These are phyloP conservation scores for Phaethon lepturus DNA, from an alignment of 2,113 vertebrate species.

Conservation along the genomic window DNA sequence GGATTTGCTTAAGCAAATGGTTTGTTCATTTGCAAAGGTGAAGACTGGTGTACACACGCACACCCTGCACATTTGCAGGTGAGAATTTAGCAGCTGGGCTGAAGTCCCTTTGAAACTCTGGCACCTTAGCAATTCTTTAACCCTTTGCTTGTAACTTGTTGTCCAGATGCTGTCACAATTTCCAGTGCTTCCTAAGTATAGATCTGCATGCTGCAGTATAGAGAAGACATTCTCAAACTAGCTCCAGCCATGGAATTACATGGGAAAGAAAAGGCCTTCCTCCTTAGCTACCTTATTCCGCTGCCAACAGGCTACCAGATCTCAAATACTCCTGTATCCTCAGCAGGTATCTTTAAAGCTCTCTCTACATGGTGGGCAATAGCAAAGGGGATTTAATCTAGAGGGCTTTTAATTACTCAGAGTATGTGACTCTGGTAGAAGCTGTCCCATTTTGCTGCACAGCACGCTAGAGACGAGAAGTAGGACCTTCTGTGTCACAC, in stretches of 20 bases:
- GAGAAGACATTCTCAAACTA: not conserved
- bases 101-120: not conserved
- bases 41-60: not conserved
- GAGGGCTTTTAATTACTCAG: not conserved
- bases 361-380: not conserved
- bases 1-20: not conserved
- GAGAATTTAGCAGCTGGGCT: not conserved
- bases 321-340: not conserved
- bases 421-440: not conserved
- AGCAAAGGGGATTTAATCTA: not conserved
- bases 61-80: not conserved
- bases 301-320: not conserved
- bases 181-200: not conserved
- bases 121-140: not conserved
- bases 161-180: not conserved
- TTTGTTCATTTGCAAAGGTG: not conserved
- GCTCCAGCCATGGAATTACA: not conserved
- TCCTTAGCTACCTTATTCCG: not conserved
- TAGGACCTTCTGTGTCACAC: not conserved
- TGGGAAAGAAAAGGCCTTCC: not conserved
- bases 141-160: not conserved
- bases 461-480: not conserved
- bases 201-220: not conserved
- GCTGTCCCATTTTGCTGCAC: not conserved
- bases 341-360: not conserved